phyloP scores from a whole-genome alignment of 2,888 invertebrate genomes.

The Epirrhoe tristata region DNA sequence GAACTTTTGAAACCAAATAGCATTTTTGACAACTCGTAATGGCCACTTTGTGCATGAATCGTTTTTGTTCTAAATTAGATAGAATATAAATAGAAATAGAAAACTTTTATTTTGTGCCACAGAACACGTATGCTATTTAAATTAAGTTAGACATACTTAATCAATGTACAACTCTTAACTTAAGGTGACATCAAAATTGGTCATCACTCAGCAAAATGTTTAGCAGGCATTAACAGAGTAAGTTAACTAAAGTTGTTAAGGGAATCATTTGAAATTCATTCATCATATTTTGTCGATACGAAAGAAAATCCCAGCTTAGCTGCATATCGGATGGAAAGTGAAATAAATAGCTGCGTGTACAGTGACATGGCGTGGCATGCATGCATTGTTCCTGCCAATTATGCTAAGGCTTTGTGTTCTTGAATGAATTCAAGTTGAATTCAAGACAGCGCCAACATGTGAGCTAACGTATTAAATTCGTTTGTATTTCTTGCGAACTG shows the following conservation, averaged over 20 bases:
- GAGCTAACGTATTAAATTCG: not conserved
- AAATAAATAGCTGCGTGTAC: constrained; percentile 10
- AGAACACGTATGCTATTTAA: too few relatives aligned
- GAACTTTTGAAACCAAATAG: not conserved
- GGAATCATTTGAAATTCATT: too few relatives aligned
- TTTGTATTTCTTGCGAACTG: too few relatives aligned
- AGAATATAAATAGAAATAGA: too few relatives aligned
- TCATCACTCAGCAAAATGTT: too few relatives aligned
- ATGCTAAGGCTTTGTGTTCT: not conserved
- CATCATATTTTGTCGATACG: not conserved
- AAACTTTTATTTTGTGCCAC: too few relatives aligned
- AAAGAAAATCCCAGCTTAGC: not conserved
- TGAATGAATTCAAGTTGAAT: too few relatives aligned
- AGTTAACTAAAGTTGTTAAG: not conserved
- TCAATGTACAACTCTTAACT: too few relatives aligned
- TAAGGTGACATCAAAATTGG: too few relatives aligned
- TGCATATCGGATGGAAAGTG: constrained; percentile 19
- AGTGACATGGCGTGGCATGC: constrained; percentile 7
- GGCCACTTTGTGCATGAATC: not conserved
- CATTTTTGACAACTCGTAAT: not conserved
- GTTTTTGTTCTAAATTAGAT: too few relatives aligned
- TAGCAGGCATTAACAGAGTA: too few relatives aligned
- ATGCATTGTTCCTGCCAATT: not conserved
- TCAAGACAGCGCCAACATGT: not conserved
- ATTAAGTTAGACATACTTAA: too few relatives aligned